Evolutionary conservation across 2,888 invertebrate species (phyloP).

Genomic region (Stegana nigrithorax): DNA sequence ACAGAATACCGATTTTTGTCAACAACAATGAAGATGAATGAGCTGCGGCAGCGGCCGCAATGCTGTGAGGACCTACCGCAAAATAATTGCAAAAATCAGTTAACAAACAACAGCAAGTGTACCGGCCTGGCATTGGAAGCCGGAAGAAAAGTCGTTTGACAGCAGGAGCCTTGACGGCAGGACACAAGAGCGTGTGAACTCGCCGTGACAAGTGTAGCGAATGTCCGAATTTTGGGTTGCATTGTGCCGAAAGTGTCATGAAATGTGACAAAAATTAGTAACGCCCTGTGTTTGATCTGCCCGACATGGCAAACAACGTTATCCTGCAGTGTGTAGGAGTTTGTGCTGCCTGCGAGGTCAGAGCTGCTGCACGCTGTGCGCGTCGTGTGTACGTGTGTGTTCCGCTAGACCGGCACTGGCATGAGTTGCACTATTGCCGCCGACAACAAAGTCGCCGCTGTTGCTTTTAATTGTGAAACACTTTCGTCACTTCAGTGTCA

Average conservation of each 20-base stretch:
- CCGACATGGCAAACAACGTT: slow-evolving; percentile 31
- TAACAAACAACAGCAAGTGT: slow-evolving; percentile 8
- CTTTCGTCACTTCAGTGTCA: slow-evolving; percentile 56
- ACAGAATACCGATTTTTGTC: too few relatives aligned
- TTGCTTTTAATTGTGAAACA: slow-evolving; percentile 56
- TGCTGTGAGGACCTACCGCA: slow-evolving; percentile 54
- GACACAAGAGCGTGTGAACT: slow-evolving; percentile 47
- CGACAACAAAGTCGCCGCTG: slow-evolving; percentile 54
- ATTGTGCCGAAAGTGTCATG: slow-evolving; percentile 33
- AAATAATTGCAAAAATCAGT: slow-evolving; percentile 45
- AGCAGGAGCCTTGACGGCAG: slow-evolving; percentile 1
- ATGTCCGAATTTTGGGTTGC: too few relatives aligned
- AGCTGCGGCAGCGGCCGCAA: slow-evolving; percentile 40
- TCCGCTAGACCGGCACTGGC: background rate
- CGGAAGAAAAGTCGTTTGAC: slow-evolving; percentile 10
- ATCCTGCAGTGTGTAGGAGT: slow-evolving; percentile 35
- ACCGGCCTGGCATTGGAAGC: background rate
- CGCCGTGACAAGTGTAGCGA: slow-evolving; percentile 59
- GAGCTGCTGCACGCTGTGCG: too few relatives aligned
- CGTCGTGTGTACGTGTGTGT: slow-evolving; percentile 19
- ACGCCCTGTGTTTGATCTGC: slow-evolving; percentile 43
- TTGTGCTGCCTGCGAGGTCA: too few relatives aligned
- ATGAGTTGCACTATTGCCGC: slow-evolving; percentile 6
- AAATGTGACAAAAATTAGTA: slow-evolving; percentile 63
- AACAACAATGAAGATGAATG: slow-evolving; percentile 45